Evolutionary conservation across 2,113 vertebrate species (phyloP), one percentile per base, ranked within the genome.

Genomic region (Prietella phreatophila): DNA sequence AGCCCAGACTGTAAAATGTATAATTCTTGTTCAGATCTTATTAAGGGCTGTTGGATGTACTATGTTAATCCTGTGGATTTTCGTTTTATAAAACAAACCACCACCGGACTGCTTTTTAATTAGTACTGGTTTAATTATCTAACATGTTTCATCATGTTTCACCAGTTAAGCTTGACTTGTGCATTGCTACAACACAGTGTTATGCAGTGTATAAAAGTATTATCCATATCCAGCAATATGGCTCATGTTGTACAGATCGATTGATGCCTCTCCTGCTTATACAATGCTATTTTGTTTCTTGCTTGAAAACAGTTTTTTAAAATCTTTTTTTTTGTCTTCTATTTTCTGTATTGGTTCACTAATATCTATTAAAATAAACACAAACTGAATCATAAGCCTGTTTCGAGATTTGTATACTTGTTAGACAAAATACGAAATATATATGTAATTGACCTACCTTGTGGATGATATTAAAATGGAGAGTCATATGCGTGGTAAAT

Each of bases 61-160:
- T 83, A 60, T 87, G 88, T 91, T 89, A 91, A 91, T 93, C 90
- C 86, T 92, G 73, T 92, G 87, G 91, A 91, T 91, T 90, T 84
- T 83, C 56, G 82, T 87, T 76, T 83, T 86, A n/a, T 82, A 80
- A 87, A 83, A 85, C 89, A 87, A 71, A 90, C 22, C 75, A 53
- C 88, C 89, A 91, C 60, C 55, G 73, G 60, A 65, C 33, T 85
- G 86, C 30, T 87, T 88, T 89, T 71, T 79, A 86, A 60, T 53
- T n/a, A 65, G 71, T 89, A 27, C 69, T 22, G 86, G 88, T 89
- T 76, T 30, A 60, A 85, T 22, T 86, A 53, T 55, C 25, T n/a
- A 50, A 79, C 60, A 79, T 87, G 42, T 86, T 75, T 17, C 73
- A 67, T 71, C 76, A 84, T 89, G 58, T 76, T 78, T 61, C 53